phyloP scores from a whole-genome alignment of 2,797 vertebrate genomes.

The Pristis pectinata region DNA sequence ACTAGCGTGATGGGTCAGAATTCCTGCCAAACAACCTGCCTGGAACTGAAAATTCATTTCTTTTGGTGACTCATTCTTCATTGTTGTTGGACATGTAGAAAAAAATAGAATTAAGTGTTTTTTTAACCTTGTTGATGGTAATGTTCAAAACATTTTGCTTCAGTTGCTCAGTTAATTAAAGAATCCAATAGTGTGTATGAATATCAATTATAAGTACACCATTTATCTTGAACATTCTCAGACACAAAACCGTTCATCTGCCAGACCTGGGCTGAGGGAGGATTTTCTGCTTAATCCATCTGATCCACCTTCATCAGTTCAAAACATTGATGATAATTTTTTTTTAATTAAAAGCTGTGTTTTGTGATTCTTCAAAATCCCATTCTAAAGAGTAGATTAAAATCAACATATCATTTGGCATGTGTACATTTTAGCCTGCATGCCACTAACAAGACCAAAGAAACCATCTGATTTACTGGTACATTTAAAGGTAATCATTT shows the following conservation, averaged over 20 bases:
- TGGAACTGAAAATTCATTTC: no score
- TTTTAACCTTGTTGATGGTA: not conserved
- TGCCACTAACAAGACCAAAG: not conserved
- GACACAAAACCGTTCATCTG: slow-evolving; percentile 83
- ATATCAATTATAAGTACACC: slow-evolving; percentile 63
- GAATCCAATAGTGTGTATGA: slow-evolving; percentile 38
- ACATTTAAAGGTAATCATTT: not conserved
- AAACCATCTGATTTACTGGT: not conserved
- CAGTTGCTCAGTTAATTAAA: not conserved
- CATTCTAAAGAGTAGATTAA: not conserved
- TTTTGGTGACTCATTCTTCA: no score
- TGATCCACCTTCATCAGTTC: slow-evolving; percentile 85
- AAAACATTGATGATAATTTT: slow-evolving; percentile 86
- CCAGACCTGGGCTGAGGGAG: slow-evolving; percentile 70
- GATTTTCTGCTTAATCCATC: slow-evolving; percentile 88
- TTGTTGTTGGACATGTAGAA: no score
- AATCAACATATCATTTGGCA: not conserved
- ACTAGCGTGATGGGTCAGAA: no score
- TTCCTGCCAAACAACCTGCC: no score
- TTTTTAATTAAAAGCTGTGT: slow-evolving; percentile 66
- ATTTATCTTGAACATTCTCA: slow-evolving; percentile 67
- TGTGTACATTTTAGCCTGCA: not conserved
- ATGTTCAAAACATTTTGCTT: not conserved
- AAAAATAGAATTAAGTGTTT: no score
- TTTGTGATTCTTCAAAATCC: slow-evolving; percentile 21